Evolutionary conservation across 2,888 invertebrate species (phyloP).

Genomic region (Amitus sp.): DNA sequence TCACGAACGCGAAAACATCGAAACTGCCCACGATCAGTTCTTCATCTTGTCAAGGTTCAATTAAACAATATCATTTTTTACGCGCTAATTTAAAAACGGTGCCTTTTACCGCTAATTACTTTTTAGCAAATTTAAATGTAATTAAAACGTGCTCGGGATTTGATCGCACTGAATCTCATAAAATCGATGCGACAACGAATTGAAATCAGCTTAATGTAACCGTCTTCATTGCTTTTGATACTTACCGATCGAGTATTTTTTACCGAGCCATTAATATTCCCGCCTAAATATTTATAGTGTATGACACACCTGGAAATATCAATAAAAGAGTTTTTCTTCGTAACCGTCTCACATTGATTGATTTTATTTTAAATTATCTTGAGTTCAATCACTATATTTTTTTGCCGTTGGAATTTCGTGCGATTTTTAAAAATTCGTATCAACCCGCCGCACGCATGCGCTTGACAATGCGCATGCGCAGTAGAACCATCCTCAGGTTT

Average conservation of each 20-base stretch:
- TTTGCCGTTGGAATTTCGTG: too few relatives aligned
- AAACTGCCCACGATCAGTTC: conserved; percentile 51
- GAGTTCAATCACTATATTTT: too few relatives aligned
- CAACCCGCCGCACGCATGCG: not conserved
- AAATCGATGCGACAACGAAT: not conserved
- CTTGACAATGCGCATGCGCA: not conserved
- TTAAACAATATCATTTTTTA: conserved; percentile 13
- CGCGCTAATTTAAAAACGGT: not conserved
- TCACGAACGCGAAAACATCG: conserved; percentile 46
- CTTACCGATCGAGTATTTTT: too few relatives aligned
- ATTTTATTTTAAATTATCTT: too few relatives aligned
- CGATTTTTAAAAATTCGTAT: not conserved
- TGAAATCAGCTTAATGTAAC: not conserved
- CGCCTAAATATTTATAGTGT: too few relatives aligned
- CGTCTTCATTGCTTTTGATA: too few relatives aligned
- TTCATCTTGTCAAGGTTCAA: conserved; percentile 32
- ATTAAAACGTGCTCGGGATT: not conserved
- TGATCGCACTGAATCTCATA: not conserved
- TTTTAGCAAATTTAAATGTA: not conserved
- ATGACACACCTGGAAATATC: too few relatives aligned
- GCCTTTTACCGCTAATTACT: not conserved
- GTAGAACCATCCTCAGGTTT: not conserved
- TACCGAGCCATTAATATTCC: too few relatives aligned
- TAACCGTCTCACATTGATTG: too few relatives aligned
- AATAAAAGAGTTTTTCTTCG: too few relatives aligned